phyloP scores from a whole-genome alignment of 2,113 vertebrate genomes.

The Ophthalmolycus amberensis region DNA sequence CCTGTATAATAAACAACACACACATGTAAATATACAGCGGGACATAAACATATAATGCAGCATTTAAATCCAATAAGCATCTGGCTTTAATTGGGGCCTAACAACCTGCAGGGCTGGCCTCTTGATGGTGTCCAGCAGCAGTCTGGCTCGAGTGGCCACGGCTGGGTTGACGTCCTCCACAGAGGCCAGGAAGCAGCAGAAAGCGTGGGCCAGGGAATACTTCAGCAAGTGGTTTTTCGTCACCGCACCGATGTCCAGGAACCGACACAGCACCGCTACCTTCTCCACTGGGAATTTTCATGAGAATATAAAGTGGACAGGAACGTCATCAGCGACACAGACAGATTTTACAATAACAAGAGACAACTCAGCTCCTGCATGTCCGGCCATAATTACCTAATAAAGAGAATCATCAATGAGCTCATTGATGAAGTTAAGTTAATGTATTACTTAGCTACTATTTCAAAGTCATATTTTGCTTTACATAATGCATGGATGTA shows the following conservation, averaged over 20 bases:
- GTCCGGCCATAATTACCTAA: neutral
- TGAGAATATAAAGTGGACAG: neutral
- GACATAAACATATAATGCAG: neutral
- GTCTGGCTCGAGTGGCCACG: conserved; percentile 94
- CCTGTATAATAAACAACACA: conserved; percentile 78
- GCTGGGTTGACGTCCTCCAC: conserved; percentile 99
- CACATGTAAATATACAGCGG: conserved; percentile 16
- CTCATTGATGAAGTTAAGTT: conserved; percentile 15
- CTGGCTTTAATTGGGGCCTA: neutral
- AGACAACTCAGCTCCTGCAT: conserved; percentile 22
- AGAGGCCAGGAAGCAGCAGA: conserved; percentile 97
- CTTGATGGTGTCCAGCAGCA: conserved; percentile 96
- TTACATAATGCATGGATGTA: neutral
- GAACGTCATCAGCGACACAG: conserved; percentile 5
- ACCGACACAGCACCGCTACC: conserved; percentile 95
- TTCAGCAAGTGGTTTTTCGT: conserved; percentile 98
- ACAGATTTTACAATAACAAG: neutral
- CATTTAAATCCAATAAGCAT: neutral
- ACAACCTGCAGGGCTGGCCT: conserved; percentile 93
- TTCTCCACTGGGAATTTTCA: conserved; percentile 89
- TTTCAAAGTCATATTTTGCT: neutral
- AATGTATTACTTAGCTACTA: neutral
- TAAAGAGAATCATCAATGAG: conserved; percentile 19
- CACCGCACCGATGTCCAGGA: conserved; percentile 96
- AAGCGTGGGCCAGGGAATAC: conserved; percentile 95